phyloP scores from a whole-genome alignment of 2,113 vertebrate genomes.

The Salvelinus fontinalis region DNA sequence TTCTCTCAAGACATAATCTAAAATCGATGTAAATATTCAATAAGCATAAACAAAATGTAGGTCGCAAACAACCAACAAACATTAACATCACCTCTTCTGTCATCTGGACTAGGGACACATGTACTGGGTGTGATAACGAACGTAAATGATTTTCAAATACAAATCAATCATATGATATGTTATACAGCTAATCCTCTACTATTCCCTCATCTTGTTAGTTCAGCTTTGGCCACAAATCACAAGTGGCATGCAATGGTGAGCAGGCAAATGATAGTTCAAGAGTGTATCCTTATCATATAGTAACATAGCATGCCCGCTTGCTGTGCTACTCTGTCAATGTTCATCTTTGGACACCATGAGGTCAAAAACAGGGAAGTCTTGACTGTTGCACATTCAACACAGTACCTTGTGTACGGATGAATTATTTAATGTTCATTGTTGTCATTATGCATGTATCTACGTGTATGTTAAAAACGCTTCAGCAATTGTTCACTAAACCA shows the following conservation, averaged over 20 bases:
- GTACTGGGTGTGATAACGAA: too few species aligned
- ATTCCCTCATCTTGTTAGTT: not conserved
- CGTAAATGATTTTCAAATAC: not conserved
- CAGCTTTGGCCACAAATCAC: conserved; percentile 3
- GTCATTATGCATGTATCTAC: not conserved
- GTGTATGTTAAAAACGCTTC: too few species aligned
- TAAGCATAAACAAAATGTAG: not conserved
- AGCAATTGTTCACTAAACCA: too few species aligned
- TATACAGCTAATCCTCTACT: not conserved
- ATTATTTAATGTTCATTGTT: not conserved
- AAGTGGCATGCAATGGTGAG: conserved; percentile 3
- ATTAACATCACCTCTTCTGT: too few species aligned
- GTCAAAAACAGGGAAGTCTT: conserved; percentile 10
- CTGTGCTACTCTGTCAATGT: conserved; percentile 31
- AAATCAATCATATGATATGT: not conserved
- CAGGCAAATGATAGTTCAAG: conserved; percentile 16
- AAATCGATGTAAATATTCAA: not conserved
- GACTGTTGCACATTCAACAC: not conserved
- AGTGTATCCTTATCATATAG: conserved; percentile 41
- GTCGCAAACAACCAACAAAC: not conserved
- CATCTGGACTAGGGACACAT: not conserved
- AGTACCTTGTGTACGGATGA: not conserved
- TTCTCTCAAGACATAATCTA: not conserved
- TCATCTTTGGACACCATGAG: conserved; percentile 48
- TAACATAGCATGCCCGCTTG: conserved; percentile 25